A percentile compares a stretch with the other conserved stretches of the same genome.
Evolutionary conservation across 2,888 invertebrate genomes (phyloP).

Genomic region (Asteroscopus sphinx): DNA sequence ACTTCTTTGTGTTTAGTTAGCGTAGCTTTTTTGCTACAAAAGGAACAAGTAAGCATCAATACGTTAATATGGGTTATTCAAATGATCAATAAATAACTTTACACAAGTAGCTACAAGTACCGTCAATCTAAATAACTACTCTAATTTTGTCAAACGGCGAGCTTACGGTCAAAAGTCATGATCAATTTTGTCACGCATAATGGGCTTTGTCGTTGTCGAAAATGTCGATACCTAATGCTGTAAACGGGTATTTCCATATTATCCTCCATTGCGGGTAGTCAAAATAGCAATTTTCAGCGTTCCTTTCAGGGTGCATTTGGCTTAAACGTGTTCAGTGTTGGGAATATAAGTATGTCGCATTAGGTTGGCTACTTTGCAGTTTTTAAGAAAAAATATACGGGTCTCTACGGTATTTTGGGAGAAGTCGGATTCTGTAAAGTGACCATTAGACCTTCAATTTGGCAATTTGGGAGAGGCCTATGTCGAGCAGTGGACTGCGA

Average conservation of each 20-base stretch:
- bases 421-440: too few species aligned
- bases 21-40: too few species aligned
- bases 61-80: too few species aligned
- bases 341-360: constrained; percentile 22
- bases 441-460: too few species aligned
- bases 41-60: too few species aligned
- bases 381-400: constrained; percentile 8
- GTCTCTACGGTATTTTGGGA: too few species aligned
- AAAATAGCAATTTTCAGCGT: constrained; percentile 37
- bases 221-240: constrained; percentile 45
- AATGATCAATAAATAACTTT: too few species aligned
- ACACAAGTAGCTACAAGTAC: too few species aligned
- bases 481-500: too few species aligned
- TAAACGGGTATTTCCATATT: constrained; percentile 50
- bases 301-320: constrained; percentile 38
- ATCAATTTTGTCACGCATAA: constrained; percentile 51
- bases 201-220: constrained; percentile 42
- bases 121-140: constrained; percentile 24
- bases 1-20: too few species aligned
- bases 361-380: constrained; percentile 22
- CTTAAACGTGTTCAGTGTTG: constrained; percentile 41
- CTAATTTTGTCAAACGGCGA: constrained; percentile 37
- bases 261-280: constrained; percentile 35
- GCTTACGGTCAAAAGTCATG: constrained; percentile 43
- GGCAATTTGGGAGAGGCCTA: too few species aligned